Evolutionary conservation across 2,113 vertebrate species (phyloP).

Genomic region (Todiramphus saurophagus): DNA sequence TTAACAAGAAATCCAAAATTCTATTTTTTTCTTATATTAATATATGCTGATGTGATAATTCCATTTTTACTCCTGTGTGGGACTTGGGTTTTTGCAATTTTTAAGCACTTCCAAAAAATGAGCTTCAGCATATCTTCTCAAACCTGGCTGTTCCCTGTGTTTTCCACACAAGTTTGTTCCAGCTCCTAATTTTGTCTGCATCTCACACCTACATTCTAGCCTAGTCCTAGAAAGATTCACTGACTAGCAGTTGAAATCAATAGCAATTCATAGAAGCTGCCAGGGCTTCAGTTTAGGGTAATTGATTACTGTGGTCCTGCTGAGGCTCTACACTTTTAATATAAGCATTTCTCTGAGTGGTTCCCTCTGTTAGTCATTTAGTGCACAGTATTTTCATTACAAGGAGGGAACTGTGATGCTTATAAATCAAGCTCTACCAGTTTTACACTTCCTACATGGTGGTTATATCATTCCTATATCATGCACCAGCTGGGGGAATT

Average conservation of each 20-base stretch:
- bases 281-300: slow-evolving; percentile 45
- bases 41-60: neutral
- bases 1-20: neutral
- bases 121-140: neutral
- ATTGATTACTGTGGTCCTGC: slow-evolving; percentile 46
- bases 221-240: neutral
- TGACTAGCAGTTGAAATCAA: slow-evolving; percentile 33
- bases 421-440: slow-evolving; percentile 32
- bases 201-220: slow-evolving; percentile 23
- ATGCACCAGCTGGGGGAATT: neutral
- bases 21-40: slow-evolving; percentile 19
- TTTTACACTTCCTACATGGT: slow-evolving; percentile 34
- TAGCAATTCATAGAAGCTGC: slow-evolving; percentile 51
- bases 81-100: neutral
- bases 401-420: slow-evolving; percentile 4
- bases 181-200: slow-evolving; percentile 44
- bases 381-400: slow-evolving; percentile 26
- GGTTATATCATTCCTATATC: neutral
- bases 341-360: slow-evolving; percentile 24
- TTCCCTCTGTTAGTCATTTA: slow-evolving; percentile 40
- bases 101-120: slow-evolving; percentile 32
- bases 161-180: slow-evolving; percentile 14
- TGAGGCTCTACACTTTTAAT: slow-evolving; percentile 20
- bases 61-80: slow-evolving; percentile 21
- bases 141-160: neutral